phyloP scores from a whole-genome alignment of 2,888 invertebrate species.

The Ichneumon xanthorius region DNA sequence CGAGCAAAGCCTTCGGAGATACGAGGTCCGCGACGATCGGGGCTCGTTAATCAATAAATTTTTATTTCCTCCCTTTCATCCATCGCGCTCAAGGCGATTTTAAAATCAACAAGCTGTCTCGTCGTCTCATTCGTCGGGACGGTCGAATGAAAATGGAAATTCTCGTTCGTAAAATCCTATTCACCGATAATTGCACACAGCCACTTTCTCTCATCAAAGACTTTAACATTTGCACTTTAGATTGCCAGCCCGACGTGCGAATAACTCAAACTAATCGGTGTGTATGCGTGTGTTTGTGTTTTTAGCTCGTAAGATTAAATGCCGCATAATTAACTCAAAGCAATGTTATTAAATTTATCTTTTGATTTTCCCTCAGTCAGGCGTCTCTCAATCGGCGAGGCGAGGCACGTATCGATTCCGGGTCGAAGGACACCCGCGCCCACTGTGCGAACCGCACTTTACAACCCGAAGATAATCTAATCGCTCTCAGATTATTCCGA shows the following conservation, averaged over 20 bases:
- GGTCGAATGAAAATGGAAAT: slow-evolving; percentile 47
- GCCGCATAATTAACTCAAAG: slow-evolving; percentile 30
- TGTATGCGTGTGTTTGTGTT: neutral
- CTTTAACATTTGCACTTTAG: slow-evolving; percentile 25
- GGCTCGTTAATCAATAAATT: slow-evolving; percentile 54
- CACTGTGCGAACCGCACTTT: slow-evolving; percentile 20
- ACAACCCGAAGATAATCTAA: slow-evolving; percentile 57
- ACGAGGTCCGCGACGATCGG: slow-evolving; percentile 15
- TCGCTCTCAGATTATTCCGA: slow-evolving; percentile 55
- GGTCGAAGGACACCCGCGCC: slow-evolving; percentile 63
- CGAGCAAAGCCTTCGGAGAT: slow-evolving; percentile 23
- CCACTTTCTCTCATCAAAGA: slow-evolving; percentile 56
- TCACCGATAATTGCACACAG: slow-evolving; percentile 1
- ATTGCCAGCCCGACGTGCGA: neutral
- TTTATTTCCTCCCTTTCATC: slow-evolving; percentile 57
- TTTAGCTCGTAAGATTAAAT: slow-evolving; percentile 17
- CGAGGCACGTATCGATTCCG: slow-evolving; percentile 45
- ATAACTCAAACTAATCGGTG: slow-evolving; percentile 15
- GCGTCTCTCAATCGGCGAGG: slow-evolving; percentile 8
- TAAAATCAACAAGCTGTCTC: slow-evolving; percentile 7
- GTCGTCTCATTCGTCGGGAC: neutral
- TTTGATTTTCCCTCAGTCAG: slow-evolving; percentile 14
- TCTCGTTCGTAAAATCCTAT: slow-evolving; percentile 1
- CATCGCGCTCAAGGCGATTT: slow-evolving; percentile 32
- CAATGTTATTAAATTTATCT: slow-evolving; percentile 36